phyloP scores from a whole-genome alignment of 2,888 invertebrate species.

The Alentia gelatinosa region DNA sequence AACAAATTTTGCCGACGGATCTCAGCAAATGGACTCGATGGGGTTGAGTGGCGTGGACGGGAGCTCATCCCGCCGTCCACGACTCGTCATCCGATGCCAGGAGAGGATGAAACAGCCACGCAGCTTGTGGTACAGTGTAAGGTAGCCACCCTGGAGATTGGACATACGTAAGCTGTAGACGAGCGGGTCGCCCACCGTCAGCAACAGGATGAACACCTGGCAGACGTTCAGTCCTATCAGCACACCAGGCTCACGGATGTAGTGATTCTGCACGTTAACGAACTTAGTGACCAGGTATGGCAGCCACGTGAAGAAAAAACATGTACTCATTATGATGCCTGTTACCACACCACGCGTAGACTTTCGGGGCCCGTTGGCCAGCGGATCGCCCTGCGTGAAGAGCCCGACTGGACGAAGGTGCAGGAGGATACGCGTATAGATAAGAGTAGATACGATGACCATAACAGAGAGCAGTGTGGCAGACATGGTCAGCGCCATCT shows the following conservation, averaged over 20 bases:
- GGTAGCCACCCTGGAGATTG: slow-evolving; percentile 59
- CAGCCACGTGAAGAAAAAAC: slow-evolving; percentile 58
- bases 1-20: too few relatives aligned
- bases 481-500: slow-evolving; percentile 58
- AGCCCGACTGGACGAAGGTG: slow-evolving; percentile 60
- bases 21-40: slow-evolving; percentile 62
- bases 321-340: slow-evolving; percentile 53
- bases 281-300: slow-evolving; percentile 59
- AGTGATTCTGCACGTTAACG: neutral
- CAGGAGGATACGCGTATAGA: slow-evolving; percentile 59
- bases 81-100: slow-evolving; percentile 45
- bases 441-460: slow-evolving; percentile 53
- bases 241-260: neutral
- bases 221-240: slow-evolving; percentile 52
- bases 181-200: slow-evolving; percentile 57
- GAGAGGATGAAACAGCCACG: slow-evolving; percentile 38
- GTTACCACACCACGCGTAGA: slow-evolving; percentile 60
- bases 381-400: neutral
- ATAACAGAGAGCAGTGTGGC: slow-evolving; percentile 35
- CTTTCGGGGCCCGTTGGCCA: slow-evolving; percentile 39
- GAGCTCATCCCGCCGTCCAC: neutral
- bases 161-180: slow-evolving; percentile 60
- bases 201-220: slow-evolving; percentile 59
- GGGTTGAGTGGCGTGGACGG: slow-evolving; percentile 55
- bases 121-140: slow-evolving; percentile 55